Conservation (phyloP, 2,113 vertebrate species). For the Chloroceryle aenea region DNA sequence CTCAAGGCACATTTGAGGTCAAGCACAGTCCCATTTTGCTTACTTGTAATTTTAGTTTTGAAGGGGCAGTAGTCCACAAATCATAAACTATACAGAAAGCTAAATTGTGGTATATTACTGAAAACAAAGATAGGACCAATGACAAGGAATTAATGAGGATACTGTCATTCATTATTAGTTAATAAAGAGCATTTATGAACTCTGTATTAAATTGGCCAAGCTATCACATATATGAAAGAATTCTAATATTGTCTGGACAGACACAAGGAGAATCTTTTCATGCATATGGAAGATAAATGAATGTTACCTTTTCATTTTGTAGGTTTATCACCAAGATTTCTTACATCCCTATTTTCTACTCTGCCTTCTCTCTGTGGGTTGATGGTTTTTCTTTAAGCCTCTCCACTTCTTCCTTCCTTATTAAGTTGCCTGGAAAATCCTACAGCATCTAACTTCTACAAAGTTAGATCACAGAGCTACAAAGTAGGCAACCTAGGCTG, state of each 20-base stretch:
- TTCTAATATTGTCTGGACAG: background rate
- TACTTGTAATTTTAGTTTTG: background rate
- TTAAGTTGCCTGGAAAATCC: background rate
- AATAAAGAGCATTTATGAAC: background rate
- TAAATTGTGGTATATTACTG: background rate
- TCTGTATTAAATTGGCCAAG: background rate
- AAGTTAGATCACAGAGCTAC: background rate
- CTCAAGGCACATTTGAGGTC: background rate
- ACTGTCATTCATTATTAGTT: background rate
- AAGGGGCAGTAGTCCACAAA: background rate
- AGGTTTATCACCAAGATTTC: background rate
- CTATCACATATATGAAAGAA: rapidly evolving
- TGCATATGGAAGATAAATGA: background rate
- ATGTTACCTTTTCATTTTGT: background rate
- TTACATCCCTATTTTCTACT: background rate
- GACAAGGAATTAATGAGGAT: background rate
- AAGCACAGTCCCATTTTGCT: background rate
- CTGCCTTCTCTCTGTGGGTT: background rate
- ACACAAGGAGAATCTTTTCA: background rate
- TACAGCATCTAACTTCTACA: background rate
- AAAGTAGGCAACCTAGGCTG: background rate
- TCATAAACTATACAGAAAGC: background rate
- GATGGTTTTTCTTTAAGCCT: background rate
- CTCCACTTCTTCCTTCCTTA: background rate
- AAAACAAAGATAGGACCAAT: background rate